These are phyloP conservation scores for Tympanuchus pallidicinctus DNA, from an alignment of 2,113 vertebrate species.

Conservation along the genomic window DNA sequence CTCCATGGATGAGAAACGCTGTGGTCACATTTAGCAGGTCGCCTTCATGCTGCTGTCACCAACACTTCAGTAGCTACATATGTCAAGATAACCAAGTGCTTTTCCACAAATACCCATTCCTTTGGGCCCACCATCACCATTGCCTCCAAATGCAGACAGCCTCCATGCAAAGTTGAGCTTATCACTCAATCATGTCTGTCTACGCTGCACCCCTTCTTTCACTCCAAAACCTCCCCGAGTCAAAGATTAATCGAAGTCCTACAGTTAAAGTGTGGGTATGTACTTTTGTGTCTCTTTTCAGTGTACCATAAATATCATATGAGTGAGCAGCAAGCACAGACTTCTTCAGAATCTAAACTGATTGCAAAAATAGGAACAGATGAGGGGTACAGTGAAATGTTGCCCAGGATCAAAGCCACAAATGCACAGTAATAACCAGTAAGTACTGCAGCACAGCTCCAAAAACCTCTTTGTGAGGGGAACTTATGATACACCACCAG, in stretches of 20 bases:
- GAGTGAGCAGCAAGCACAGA: neutral
- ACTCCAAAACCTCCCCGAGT: neutral
- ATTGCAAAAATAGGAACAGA: neutral
- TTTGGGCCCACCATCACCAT: neutral
- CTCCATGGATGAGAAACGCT: accelerated
- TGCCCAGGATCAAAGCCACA: neutral
- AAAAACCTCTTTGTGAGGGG: neutral
- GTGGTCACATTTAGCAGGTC: neutral
- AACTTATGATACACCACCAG: neutral
- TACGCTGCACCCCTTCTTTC: neutral
- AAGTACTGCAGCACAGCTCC: neutral
- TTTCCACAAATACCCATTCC: neutral
- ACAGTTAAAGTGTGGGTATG: neutral
- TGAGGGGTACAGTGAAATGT: accelerated
- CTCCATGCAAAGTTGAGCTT: neutral
- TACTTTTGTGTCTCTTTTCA: neutral
- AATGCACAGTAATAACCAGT: accelerated
- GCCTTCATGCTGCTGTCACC: accelerated
- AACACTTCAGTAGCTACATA: accelerated
- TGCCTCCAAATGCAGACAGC: neutral
- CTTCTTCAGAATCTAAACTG: neutral
- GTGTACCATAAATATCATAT: neutral
- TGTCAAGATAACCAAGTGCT: accelerated
- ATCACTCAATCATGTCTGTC: neutral
- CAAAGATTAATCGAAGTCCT: neutral